Base-by-base conservation (phyloP, 2,888 invertebrate species). In the Acleris emargana region DNA sequence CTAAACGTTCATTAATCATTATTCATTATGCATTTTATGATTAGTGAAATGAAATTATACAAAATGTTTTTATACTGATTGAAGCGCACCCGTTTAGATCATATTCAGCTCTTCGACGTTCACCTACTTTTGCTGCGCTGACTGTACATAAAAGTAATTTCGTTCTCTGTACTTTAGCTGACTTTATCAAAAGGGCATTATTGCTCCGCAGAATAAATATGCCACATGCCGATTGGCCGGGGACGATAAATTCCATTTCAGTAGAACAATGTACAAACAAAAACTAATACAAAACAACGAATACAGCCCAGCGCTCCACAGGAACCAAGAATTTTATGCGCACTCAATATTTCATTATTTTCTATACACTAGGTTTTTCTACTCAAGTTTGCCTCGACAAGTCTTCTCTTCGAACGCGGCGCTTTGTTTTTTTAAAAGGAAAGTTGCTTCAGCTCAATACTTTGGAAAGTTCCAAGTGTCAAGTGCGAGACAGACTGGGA, bases 181-280 rank as follows among this genome's bases (percentile, higher is more conserved):
- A 2, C 32, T 43, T 47, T 58, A 51, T 51, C 43, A 11, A 38
- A 38, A 53, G 22, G 47, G 20, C 32, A 32, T 52, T 32, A 58
- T 58, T 45, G 28, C 32, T 0, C n/a, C 25, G n/a, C 38, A 9
- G 17, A 47, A 28, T 25, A 43, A 52, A 58, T 49, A 62, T 38
- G 22, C 58, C 58, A 57, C 47, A 58, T 38, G 52, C 58, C 38
- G 51, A 63, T 63, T 63, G 58, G 45, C 43, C 9, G 5, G 58
- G 52, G 13, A 38, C 38, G 38, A 13, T 13, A 38, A 55, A 58
- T 58, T 53, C 49, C 42, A 64, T 64, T 64, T 58, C 49, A 32
- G 7, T 32, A 20, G 25, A 58, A 63, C 63, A 63, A 64, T 52
- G 49, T 16, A 43, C 55, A 22, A 58, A 47, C 58, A 54, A n/a